A percentile compares a stretch with the other conserved stretches of the same genome.
Evolutionary conservation across 2,113 vertebrate species (phyloP).

Genomic region (Leucopternis melanops): DNA sequence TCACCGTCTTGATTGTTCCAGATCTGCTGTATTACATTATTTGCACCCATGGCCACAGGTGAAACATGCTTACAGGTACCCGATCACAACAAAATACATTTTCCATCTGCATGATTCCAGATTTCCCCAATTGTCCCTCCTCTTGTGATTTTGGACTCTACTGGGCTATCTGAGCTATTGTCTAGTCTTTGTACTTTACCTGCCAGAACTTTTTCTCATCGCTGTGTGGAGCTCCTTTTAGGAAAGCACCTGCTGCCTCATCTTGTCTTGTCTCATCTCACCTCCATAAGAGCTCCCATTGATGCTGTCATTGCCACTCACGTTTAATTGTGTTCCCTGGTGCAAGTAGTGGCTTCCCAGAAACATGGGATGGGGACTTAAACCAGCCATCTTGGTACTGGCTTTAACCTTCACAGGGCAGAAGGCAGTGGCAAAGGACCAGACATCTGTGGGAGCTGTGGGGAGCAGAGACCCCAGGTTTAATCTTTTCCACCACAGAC

Average conservation of each 20-base stretch:
- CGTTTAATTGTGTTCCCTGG: accelerated
- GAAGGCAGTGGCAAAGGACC: neutral
- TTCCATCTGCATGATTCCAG: neutral
- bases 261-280: neutral
- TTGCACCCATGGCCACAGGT: neutral
- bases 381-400: neutral
- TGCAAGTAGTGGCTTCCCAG: neutral
- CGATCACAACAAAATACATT: neutral
- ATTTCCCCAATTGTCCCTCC: neutral
- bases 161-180: neutral
- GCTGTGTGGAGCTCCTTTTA: neutral
- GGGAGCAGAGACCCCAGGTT: neutral
- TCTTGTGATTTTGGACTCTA: neutral
- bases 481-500: neutral
- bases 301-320: neutral
- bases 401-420: neutral
- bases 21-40: neutral
- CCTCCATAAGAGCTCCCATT: neutral
- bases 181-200: neutral
- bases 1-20: neutral
- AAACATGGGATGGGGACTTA: neutral
- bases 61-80: neutral
- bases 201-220: neutral
- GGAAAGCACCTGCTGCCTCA: neutral
- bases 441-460: neutral